phyloP scores from a whole-genome alignment of 2,888 invertebrate species.

The Sesia bembeciformis region DNA sequence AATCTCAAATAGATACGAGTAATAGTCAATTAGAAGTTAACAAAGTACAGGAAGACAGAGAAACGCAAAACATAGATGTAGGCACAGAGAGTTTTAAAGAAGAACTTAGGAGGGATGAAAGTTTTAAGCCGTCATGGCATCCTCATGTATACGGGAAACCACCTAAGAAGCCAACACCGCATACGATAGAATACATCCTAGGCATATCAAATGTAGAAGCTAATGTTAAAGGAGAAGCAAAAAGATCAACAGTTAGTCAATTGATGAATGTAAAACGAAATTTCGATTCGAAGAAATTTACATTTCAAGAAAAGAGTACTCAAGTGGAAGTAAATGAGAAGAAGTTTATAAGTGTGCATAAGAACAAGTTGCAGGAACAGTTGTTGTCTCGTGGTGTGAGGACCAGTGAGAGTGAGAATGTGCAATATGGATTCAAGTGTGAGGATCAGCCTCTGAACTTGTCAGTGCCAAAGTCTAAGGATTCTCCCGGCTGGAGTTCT shows the following conservation, averaged over 20 bases:
- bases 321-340: slow-evolving; percentile 47
- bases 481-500: slow-evolving; percentile 36
- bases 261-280: slow-evolving; percentile 50
- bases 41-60: slow-evolving; percentile 4
- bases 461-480: slow-evolving; percentile 72
- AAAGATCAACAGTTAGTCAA: slow-evolving; percentile 32
- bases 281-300: slow-evolving; percentile 34
- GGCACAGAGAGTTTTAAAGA: slow-evolving; percentile 8
- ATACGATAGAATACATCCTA: slow-evolving; percentile 90
- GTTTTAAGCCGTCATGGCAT: slow-evolving; percentile 80
- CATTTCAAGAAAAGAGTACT: slow-evolving; percentile 37
- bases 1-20: slow-evolving; percentile 9
- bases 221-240: slow-evolving; percentile 19
- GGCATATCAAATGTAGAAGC: slow-evolving; percentile 63
- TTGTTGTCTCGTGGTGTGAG: slow-evolving; percentile 50
- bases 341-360: slow-evolving; percentile 44
- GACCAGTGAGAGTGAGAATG: slow-evolving; percentile 49
- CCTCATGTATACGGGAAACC: slow-evolving; percentile 91
- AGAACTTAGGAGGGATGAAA: slow-evolving; percentile 16
- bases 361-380: slow-evolving; percentile 60
- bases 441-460: slow-evolving; percentile 76
- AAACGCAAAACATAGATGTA: slow-evolving; percentile 15
- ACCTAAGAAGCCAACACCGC: slow-evolving; percentile 87
- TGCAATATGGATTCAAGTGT: slow-evolving; percentile 33
- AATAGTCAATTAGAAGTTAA: neutral